A percentile compares a stretch with the other conserved stretches of the same genome.
phyloP scores from a whole-genome alignment of 2,113 vertebrate genomes.

The Vidua macroura region DNA sequence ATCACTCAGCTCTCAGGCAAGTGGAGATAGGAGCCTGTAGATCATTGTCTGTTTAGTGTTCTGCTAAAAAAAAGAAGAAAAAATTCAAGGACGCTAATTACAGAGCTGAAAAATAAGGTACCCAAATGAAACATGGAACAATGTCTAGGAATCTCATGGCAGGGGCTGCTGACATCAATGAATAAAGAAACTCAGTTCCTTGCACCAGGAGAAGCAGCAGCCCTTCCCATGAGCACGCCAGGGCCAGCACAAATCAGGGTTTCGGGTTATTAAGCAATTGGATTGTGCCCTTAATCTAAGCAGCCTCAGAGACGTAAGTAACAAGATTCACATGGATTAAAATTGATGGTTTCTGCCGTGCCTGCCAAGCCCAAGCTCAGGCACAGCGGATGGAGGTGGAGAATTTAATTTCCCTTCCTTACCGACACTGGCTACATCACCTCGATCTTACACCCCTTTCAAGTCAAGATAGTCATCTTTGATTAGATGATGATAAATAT shows the following conservation, averaged over 20 bases:
- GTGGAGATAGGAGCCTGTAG: not conserved
- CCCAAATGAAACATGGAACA: not conserved
- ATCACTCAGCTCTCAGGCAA: not conserved
- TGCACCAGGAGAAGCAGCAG: not conserved
- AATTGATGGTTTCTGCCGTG: not conserved
- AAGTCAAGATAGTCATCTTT: conserved; percentile 8
- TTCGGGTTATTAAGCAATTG: not conserved
- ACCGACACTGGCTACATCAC: not conserved
- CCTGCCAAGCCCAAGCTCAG: not conserved
- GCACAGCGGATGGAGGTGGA: not conserved
- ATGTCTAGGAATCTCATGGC: not conserved
- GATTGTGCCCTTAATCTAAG: conserved; percentile 39
- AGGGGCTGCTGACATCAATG: not conserved
- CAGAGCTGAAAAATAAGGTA: not conserved
- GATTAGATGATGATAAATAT: not conserved
- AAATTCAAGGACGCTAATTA: not conserved
- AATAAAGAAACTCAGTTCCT: not conserved
- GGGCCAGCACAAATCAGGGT: not conserved
- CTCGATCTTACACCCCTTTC: not conserved
- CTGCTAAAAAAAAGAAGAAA: not conserved
- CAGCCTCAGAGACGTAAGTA: conserved; percentile 15
- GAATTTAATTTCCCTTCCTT: conserved; percentile 6
- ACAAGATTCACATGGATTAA: conserved; percentile 47
- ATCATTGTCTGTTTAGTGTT: not conserved
- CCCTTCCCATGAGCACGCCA: not conserved